Evolutionary conservation across 2,888 invertebrate species (phyloP).

Genomic region (Chymomyza caudatula): DNA sequence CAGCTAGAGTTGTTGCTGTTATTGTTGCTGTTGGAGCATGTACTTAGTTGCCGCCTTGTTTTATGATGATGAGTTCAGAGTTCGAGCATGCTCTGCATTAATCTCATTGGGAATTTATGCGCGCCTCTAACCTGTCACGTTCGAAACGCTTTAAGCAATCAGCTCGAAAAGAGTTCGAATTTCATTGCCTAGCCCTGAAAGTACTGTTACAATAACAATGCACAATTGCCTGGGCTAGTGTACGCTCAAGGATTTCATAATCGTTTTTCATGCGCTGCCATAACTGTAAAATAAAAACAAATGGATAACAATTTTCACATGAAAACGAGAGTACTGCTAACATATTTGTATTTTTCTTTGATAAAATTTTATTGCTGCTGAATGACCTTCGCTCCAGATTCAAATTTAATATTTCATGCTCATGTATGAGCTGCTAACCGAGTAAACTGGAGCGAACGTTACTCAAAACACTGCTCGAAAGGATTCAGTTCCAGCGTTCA

Average conservation of each 20-base stretch:
- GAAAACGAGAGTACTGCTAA: slow-evolving; percentile 46
- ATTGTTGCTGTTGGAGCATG: slow-evolving; percentile 17
- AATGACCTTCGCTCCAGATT: slow-evolving; percentile 61
- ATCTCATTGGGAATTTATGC: slow-evolving; percentile 42
- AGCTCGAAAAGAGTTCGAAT: slow-evolving; percentile 35
- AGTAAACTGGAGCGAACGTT: slow-evolving; percentile 38
- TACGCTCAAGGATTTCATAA: slow-evolving; percentile 56
- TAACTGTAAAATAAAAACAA: not conserved
- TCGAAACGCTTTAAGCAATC: not conserved
- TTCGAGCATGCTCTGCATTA: slow-evolving; percentile 67
- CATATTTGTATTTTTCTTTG: slow-evolving; percentile 11
- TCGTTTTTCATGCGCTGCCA: slow-evolving; percentile 15
- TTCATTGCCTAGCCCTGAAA: slow-evolving; percentile 18
- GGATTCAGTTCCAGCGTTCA: slow-evolving; percentile 43
- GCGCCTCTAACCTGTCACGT: slow-evolving; percentile 5
- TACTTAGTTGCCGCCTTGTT: slow-evolving; percentile 56
- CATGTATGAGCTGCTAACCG: slow-evolving; percentile 13
- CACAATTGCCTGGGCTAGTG: not conserved
- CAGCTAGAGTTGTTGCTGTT: slow-evolving; percentile 11
- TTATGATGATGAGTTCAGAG: slow-evolving; percentile 73
- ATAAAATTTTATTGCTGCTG: slow-evolving; percentile 45
- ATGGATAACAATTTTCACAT: slow-evolving; percentile 31
- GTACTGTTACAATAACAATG: not conserved
- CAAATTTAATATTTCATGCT: slow-evolving; percentile 65
- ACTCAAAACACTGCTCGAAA: slow-evolving; percentile 15